Base-by-base conservation (phyloP, 2,113 vertebrate species). In the Hydrolagus affinis region DNA sequence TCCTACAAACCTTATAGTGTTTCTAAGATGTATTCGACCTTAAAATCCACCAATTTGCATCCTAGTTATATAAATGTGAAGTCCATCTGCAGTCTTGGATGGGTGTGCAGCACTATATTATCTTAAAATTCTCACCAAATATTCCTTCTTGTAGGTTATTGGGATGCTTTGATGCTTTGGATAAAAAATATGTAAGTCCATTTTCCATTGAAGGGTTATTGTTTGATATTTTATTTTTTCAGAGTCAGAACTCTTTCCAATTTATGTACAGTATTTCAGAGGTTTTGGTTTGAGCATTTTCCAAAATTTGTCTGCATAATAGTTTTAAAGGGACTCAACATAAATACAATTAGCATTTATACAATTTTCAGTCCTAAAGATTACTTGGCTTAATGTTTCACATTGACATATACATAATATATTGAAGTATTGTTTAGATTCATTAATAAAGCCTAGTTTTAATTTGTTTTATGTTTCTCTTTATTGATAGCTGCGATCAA, bases 401-500 rank as follows among this genome's bases (percentile, higher is more conserved):
- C 30, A 32, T 30, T 83, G 64, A 17, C 62, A 32, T 83, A 44
- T 44, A 25, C 15, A 66, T 10, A 32, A 7, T 66, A 83, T 32
- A 11, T 44, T 6, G 64, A 83, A 8, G 11, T 66, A 9, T 32
- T 68, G 9, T 3, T 32, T 66, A 62, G 7, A 64, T 64, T 17
- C 7, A 25, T 8, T 66, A 83, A 64, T 62, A 28, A 72, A 72
- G 11, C 23, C 23, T 56, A 64, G 30, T 21, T 10, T 57, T 71
- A 19, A 30, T 30, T 30, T 19, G 60, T 83, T 11, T 60, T 56
- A 59, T 4, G 0, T 85, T 11, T 86, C 87, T 0, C 87, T 30
- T 85, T 77, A 69, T 87, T 87, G 87, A 59, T 90, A 95, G 94
- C 91, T 95, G 30, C 91, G 94, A 76, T 88, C 94, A 88, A 89